phyloP scores from a whole-genome alignment of 2,113 vertebrate species.

The Oncorhynchus keta region DNA sequence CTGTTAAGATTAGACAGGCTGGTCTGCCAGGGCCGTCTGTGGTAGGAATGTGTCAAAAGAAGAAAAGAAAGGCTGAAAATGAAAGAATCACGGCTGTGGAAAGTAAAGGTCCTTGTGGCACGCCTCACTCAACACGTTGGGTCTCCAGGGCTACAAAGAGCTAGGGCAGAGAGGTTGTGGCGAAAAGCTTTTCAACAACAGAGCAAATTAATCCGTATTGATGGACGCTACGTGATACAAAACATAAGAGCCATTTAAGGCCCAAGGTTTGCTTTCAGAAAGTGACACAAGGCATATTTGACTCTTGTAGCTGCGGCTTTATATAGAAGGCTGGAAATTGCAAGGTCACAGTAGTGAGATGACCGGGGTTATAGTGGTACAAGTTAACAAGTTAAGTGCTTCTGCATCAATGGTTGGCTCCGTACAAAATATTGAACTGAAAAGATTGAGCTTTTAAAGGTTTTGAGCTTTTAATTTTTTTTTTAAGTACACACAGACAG shows the following conservation, averaged over 20 bases:
- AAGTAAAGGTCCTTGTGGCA: slow-evolving; percentile 56
- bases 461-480: too few relatives aligned
- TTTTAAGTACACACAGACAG: too few relatives aligned
- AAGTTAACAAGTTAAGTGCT: not conserved
- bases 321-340: not conserved
- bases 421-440: not conserved
- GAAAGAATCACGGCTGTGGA: slow-evolving; percentile 16
- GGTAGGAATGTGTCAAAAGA: slow-evolving; percentile 54
- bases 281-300: not conserved
- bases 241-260: not conserved
- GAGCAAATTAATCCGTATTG: slow-evolving; percentile 46
- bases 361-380: not conserved
- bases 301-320: not conserved
- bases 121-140: slow-evolving; percentile 46
- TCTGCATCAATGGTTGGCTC: slow-evolving; percentile 1
- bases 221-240: not conserved
- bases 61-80: slow-evolving; percentile 37
- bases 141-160: slow-evolving; percentile 56
- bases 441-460: too few relatives aligned
- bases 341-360: slow-evolving; percentile 6
- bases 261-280: not conserved
- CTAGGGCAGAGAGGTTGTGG: slow-evolving; percentile 36
- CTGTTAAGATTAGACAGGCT: slow-evolving; percentile 47
- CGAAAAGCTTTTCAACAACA: slow-evolving; percentile 52
- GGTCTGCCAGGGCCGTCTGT: slow-evolving; percentile 40